These are phyloP conservation scores for Saccostrea glomerata DNA, from an alignment of 1,140 invertebrate genomes.

Conservation along the genomic window DNA sequence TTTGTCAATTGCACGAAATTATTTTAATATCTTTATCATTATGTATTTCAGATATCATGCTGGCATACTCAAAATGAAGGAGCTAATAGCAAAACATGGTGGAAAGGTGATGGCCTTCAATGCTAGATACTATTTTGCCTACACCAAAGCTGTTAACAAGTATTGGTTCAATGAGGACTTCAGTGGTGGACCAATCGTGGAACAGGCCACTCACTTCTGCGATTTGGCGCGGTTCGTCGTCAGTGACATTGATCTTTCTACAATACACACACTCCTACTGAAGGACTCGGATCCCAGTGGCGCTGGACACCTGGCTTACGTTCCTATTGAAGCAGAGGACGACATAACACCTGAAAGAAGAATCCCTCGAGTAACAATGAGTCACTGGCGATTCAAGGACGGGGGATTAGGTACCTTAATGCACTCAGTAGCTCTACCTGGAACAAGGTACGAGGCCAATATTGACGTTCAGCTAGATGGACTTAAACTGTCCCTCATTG, in stretches of 20 bases:
- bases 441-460: conserved; percentile 56
- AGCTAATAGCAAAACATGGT: conserved; percentile 53
- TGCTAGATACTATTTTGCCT: conserved; percentile 56
- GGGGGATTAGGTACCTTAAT: conserved; percentile 55
- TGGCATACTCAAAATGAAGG: conserved; percentile 58
- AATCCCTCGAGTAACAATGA: conserved; percentile 58
- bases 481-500: conserved; percentile 53
- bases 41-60: conserved; percentile 53
- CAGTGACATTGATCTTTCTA: conserved; percentile 45
- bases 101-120: conserved; percentile 58
- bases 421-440: conserved; percentile 58
- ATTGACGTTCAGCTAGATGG: conserved; percentile 59
- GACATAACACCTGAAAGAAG: conserved; percentile 42
- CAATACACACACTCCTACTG: conserved; percentile 51
- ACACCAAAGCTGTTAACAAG: conserved; percentile 53
- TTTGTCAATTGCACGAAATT: too few species aligned
- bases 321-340: conserved; percentile 41
- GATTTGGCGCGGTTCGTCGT: conserved; percentile 52
- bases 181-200: conserved; percentile 59
- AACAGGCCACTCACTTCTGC: conserved; percentile 59
- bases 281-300: conserved; percentile 47
- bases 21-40: not conserved
- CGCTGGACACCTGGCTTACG: conserved; percentile 40
- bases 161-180: conserved; percentile 56
- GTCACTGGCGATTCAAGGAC: conserved; percentile 56